Evolutionary conservation across 2,113 vertebrate species (phyloP).

Genomic region (Cebus imitator): DNA sequence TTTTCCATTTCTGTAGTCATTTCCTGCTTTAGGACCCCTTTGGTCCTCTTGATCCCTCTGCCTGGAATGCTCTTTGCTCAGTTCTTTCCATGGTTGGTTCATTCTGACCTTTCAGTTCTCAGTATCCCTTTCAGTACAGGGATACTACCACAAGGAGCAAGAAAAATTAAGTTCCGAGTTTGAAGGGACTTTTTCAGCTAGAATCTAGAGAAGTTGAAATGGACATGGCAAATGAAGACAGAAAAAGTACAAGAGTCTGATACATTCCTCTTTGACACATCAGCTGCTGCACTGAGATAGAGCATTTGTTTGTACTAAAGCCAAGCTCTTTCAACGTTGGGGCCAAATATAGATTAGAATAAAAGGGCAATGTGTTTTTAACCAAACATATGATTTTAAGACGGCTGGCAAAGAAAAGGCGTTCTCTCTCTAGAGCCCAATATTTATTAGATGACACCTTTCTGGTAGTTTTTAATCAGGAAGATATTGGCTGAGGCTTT

Average conservation of each 20-base stretch:
- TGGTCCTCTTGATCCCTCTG: background rate
- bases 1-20: background rate
- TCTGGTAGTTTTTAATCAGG: conserved; percentile 21
- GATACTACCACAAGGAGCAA: background rate
- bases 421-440: background rate
- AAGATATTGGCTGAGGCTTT: background rate
- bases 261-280: background rate
- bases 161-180: background rate
- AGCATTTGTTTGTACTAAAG: background rate
- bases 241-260: background rate
- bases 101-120: background rate
- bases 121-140: background rate
- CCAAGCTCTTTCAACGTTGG: background rate
- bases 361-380: conserved; percentile 42
- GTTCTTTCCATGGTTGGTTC: background rate
- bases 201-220: conserved; percentile 20
- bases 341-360: conserved; percentile 41
- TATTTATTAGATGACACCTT: conserved; percentile 10
- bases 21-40: background rate
- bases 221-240: background rate
- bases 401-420: conserved; percentile 28
- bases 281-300: background rate
- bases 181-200: background rate
- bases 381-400: conserved; percentile 32
- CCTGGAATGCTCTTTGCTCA: background rate